Conservation (phyloP, 2,888 invertebrate genomes). For the Andrena haemorrhoa region DNA sequence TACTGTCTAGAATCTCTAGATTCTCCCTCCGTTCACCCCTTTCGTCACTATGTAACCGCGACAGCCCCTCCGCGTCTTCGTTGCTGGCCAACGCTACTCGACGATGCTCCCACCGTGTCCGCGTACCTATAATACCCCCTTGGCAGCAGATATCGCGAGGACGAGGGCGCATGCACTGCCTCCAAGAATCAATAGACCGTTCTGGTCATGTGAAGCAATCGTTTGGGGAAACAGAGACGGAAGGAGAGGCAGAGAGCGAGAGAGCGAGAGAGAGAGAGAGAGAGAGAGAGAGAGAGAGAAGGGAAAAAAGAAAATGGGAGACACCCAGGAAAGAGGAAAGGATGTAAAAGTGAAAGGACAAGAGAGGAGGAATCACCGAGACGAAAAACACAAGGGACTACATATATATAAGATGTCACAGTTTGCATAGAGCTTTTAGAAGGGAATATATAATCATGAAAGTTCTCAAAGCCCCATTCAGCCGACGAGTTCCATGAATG, state of each 20-base stretch:
- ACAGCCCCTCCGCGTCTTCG: constrained; percentile 32
- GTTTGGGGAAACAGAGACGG: constrained; percentile 26
- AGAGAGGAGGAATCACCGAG: not conserved
- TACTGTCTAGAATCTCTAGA: constrained; percentile 10
- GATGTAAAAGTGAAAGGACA: constrained; percentile 8
- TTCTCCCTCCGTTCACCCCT: constrained; percentile 28
- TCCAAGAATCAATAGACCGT: constrained; percentile 81
- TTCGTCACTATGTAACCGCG: constrained; percentile 5
- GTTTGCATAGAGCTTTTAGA: constrained; percentile 30
- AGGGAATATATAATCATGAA: constrained; percentile 66
- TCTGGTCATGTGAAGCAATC: constrained; percentile 79
- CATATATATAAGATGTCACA: not conserved
- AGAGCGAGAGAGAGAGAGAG: constrained; percentile 38
- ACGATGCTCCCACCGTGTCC: constrained; percentile 48
- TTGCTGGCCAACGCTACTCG: constrained; percentile 51
- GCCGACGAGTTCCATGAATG: constrained; percentile 67
- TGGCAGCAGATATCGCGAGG: constrained; percentile 74
- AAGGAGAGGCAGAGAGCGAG: constrained; percentile 43
- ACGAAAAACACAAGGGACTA: not conserved
- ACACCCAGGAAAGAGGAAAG: constrained; percentile 42
- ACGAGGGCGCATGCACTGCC: constrained; percentile 82
- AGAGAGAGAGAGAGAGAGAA: not conserved
- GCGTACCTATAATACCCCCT: constrained; percentile 60
- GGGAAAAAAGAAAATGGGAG: not conserved
- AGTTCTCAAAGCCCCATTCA: constrained; percentile 67